Conservation (phyloP, 2,797 vertebrate species). For the Eulemur mongoz region DNA sequence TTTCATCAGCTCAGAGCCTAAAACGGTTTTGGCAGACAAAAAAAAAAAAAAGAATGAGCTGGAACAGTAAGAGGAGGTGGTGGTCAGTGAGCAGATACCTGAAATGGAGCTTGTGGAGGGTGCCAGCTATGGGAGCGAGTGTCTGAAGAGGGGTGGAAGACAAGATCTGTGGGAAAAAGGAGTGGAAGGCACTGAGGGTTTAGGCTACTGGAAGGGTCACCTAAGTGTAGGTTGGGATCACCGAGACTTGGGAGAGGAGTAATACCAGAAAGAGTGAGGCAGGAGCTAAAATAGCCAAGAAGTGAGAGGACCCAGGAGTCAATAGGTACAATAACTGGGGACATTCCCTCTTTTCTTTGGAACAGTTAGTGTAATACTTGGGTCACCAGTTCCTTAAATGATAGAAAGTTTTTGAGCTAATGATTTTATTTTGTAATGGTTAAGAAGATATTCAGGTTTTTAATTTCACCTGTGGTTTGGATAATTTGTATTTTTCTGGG, state of each 20-base stretch:
- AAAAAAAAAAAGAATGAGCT: not conserved
- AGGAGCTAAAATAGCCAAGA: not conserved
- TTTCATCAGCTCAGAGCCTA: too few species aligned
- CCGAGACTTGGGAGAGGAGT: not conserved
- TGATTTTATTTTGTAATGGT: not conserved
- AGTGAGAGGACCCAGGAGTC: not conserved
- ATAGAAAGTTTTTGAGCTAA: not conserved
- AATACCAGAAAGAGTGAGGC: not conserved
- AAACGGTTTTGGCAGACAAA: not conserved
- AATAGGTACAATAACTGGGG: not conserved
- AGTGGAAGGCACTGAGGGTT: not conserved
- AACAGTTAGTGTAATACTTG: not conserved
- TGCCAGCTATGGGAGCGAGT: not conserved
- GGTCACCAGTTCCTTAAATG: not conserved
- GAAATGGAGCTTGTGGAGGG: not conserved
- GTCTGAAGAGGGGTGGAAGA: not conserved
- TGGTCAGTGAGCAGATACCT: not conserved
- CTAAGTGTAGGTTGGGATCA: not conserved
- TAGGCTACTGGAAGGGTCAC: not conserved
- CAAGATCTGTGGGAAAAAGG: not conserved
- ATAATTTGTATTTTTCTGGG: not conserved
- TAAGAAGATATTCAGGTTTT: not conserved
- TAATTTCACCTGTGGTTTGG: not conserved
- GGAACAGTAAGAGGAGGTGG: not conserved
- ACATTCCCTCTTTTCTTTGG: not conserved